Evolutionary conservation across 2,113 vertebrate genomes (phyloP), one percentile per base, ranked within the genome.

Genomic region (Poeciliopsis occidentalis): DNA sequence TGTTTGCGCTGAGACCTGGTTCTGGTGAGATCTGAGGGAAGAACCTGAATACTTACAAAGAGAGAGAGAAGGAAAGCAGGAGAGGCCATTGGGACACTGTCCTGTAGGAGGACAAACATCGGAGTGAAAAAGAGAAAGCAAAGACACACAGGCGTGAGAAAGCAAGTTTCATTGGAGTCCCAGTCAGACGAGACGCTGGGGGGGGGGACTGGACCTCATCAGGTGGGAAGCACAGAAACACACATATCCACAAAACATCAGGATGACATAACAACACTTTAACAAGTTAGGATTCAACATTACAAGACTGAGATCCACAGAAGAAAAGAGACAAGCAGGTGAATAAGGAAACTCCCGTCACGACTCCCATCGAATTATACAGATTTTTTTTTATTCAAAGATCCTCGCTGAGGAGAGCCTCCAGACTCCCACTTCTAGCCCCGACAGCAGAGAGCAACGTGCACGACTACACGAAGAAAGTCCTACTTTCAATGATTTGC

Each of bases 1-100:
- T 71, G 75, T 73, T 30, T 73, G 79, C 37, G 37, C 66, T 75
- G 84, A 79, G 37, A 70, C 86, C 87, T 71, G 85, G 84, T 66
- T 89, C 89, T 84, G 87, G 81, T 86, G 90, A 87, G 65, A 82
- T 75, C 83, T 82, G 81, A 92, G 81, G 74, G 80, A 57, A 88
- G 83, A 86, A 90, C 90, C 93, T 93, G 92, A 96, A 98, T 99
- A 99, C 98, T 99, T 99, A 99, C 98, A 98, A 99, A 99, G 92
- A 99, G 98, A 97, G 98, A 99, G 96, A 99, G 98, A 96, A 99
- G 98, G 95, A 99, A 99, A 96, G 98, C 98, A 96, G 98, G 98
- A 98, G 98, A 99, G 94, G 97, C 98, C 98, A 99, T 99, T 95
- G 98, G 97, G 95, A 99, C 96, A 97, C 96, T 98, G 97, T 99